Conservation (phyloP, 2,888 invertebrate species). For the Platycnemis pennipes region DNA sequence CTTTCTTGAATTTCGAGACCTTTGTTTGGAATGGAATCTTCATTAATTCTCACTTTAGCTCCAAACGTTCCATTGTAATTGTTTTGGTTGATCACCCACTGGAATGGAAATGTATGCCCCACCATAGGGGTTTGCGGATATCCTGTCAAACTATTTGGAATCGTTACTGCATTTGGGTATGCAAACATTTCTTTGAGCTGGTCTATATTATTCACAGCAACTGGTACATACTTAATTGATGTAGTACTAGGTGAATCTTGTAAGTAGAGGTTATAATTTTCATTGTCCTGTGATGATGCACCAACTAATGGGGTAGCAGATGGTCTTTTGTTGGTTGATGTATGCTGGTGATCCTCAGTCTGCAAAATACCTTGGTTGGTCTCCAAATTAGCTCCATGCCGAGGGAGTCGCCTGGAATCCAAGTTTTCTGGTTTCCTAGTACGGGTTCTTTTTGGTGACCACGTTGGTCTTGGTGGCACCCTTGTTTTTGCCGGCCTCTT, state of each 20-base stretch:
- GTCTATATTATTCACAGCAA: background rate
- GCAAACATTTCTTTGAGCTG: background rate
- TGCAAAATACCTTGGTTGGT: background rate
- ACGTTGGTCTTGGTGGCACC: background rate
- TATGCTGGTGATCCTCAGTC: background rate
- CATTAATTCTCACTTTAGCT: background rate
- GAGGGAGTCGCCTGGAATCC: background rate
- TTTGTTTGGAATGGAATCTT: background rate
- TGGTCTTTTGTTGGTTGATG: background rate
- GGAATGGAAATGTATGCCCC: background rate
- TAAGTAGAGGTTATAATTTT: background rate
- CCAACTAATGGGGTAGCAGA: background rate
- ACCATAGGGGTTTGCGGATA: background rate
- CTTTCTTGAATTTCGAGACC: background rate
- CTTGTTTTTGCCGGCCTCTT: constrained; percentile 2
- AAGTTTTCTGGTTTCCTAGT: background rate
- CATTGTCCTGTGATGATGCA: background rate
- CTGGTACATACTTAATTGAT: constrained; percentile 1
- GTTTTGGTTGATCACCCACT: background rate
- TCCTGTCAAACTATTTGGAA: background rate
- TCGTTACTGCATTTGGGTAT: background rate
- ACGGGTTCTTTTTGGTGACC: background rate
- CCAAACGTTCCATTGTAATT: background rate
- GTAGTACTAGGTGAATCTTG: constrained; percentile 21
- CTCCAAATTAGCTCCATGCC: background rate